phyloP scores from a whole-genome alignment of 2,888 invertebrate species.

The Trachelus tabidus region DNA sequence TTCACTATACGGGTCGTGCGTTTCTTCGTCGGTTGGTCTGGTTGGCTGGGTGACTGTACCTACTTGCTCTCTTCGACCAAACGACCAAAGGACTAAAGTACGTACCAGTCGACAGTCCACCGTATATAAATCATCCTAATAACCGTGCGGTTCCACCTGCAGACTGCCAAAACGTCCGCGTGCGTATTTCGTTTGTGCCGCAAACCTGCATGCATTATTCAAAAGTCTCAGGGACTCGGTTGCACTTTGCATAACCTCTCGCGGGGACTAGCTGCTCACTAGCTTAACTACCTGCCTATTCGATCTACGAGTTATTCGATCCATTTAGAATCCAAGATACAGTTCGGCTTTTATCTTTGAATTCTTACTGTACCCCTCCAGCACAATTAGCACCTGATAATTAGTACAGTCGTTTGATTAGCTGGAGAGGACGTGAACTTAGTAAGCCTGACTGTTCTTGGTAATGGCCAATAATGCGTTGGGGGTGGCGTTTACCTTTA shows the following conservation, averaged over 20 bases:
- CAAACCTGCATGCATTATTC: conserved; percentile 61
- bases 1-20: background rate
- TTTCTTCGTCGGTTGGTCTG: background rate
- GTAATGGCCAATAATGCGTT: conserved; percentile 44
- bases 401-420: conserved; percentile 58
- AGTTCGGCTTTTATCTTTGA: background rate
- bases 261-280: conserved; percentile 29
- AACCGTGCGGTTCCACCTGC: conserved; percentile 59
- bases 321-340: background rate
- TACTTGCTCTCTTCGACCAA: background rate
- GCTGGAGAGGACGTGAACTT: conserved; percentile 39
- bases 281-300: background rate
- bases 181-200: conserved; percentile 45
- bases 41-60: background rate
- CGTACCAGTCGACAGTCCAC: conserved; percentile 36
- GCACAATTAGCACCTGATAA: conserved; percentile 56
- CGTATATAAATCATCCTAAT: conserved; percentile 59
- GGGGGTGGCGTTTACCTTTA: background rate
- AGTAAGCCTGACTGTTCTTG: conserved; percentile 39
- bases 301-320: background rate
- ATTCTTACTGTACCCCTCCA: conserved; percentile 9
- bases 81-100: conserved; percentile 1
- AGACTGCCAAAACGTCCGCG: conserved; percentile 46
- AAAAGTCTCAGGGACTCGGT: conserved; percentile 35
- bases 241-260: conserved; percentile 51